Evolutionary conservation across 1,140 invertebrate species (phyloP).

Genomic region (Chrysopa pallens): DNA sequence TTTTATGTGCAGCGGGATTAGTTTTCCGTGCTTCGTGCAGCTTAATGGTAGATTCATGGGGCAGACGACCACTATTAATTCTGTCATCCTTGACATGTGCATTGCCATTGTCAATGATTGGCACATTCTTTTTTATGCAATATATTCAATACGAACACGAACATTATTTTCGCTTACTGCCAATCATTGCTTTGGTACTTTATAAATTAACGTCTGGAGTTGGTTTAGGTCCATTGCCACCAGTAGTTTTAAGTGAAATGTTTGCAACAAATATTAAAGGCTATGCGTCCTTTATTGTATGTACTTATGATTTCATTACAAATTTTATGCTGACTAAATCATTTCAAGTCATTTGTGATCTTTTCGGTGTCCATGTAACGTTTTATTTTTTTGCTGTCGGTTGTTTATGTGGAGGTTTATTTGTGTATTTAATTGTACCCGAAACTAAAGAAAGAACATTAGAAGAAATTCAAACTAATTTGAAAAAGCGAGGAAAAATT

Average conservation of each 20-base stretch:
- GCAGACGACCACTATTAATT: slow-evolving; percentile 34
- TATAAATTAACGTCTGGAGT: slow-evolving; percentile 10
- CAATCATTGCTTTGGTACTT: slow-evolving; percentile 10
- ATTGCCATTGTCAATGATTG: neutral
- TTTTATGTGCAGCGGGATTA: slow-evolving; percentile 36
- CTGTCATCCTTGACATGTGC: neutral
- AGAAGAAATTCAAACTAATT: slow-evolving; percentile 31
- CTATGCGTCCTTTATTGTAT: slow-evolving; percentile 11
- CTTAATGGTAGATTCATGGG: slow-evolving; percentile 55
- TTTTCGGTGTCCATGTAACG: slow-evolving; percentile 20
- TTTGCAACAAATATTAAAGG: slow-evolving; percentile 15
- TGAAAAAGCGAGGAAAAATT: too few relatives aligned
- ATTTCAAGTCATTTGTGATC: slow-evolving; percentile 26
- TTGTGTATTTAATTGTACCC: slow-evolving; percentile 33
- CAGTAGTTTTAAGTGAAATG: slow-evolving; percentile 13
- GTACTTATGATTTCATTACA: slow-evolving; percentile 10
- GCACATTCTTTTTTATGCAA: neutral
- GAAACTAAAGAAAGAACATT: slow-evolving; percentile 45
- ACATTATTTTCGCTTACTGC: slow-evolving; percentile 3
- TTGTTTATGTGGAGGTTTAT: slow-evolving; percentile 23
- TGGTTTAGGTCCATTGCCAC: slow-evolving; percentile 10
- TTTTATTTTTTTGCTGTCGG: slow-evolving; percentile 24
- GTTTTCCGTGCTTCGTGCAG: slow-evolving; percentile 63
- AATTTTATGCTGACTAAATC: slow-evolving; percentile 20
- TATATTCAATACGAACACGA: neutral